These are phyloP conservation scores for Sebastes reedi DNA, from an alignment of 2,797 vertebrate species.

Conservation along the genomic window DNA sequence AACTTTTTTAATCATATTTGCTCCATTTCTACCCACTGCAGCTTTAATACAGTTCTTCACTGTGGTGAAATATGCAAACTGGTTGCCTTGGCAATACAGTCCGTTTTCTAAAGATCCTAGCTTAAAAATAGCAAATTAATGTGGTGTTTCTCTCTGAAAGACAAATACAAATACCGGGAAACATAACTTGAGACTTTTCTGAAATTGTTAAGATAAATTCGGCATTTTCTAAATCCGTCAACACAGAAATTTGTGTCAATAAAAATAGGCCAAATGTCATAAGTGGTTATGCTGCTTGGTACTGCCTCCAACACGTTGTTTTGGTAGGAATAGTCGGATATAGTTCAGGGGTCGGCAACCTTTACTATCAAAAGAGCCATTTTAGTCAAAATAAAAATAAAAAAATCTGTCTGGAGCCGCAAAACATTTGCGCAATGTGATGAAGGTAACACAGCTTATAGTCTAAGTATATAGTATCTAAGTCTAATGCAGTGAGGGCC, in stretches of 20 bases:
- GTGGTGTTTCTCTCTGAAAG: neutral
- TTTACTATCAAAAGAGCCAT: no score
- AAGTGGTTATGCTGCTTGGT: no score
- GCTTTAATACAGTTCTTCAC: neutral
- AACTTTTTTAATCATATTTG: no score
- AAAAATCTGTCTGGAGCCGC: no score
- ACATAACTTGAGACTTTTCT: neutral
- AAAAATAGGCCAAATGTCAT: neutral
- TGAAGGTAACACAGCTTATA: no score
- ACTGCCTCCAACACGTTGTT: neutral
- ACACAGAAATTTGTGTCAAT: neutral
- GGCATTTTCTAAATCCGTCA: neutral
- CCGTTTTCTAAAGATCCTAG: neutral
- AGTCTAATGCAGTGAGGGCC: no score
- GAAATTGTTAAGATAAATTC: neutral
- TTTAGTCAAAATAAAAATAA: accelerated
- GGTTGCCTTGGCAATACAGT: neutral
- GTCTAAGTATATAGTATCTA: no score
- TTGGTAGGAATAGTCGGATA: neutral
- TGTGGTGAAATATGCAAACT: neutral
- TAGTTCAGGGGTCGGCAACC: no score
- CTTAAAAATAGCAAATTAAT: neutral
- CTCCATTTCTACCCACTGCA: no score
- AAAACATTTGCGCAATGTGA: no score
- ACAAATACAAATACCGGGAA: neutral